These are phyloP conservation scores for Otolemur garnettii DNA, from an alignment of 2,113 vertebrate species.

Conservation along the genomic window DNA sequence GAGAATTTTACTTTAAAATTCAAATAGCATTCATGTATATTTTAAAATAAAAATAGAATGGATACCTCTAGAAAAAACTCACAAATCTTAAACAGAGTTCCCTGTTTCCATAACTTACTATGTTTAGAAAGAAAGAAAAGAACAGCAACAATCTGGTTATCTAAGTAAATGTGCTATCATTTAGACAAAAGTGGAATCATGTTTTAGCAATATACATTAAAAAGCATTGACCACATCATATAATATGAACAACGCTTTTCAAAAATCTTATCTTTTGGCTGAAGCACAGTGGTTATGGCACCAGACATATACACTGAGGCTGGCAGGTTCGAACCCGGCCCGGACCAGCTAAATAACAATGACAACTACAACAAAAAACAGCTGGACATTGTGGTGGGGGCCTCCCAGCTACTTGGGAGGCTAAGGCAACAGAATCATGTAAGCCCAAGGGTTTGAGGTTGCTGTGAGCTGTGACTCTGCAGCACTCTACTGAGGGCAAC, in stretches of 20 bases:
- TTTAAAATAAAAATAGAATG: not conserved
- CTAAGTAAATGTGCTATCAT: not conserved
- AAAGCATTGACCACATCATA: not conserved
- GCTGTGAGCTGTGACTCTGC: no score
- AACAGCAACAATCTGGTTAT: not conserved
- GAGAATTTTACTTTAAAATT: not conserved
- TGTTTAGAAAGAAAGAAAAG: not conserved
- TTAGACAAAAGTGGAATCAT: not conserved
- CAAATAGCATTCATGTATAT: not conserved
- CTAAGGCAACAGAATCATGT: no score
- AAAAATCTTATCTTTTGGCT: not conserved
- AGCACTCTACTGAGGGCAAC: no score
- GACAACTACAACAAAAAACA: no score
- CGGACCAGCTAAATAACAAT: no score
- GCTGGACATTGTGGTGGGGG: no score
- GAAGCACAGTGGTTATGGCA: no score
- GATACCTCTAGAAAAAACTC: not conserved
- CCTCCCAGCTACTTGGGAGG: no score
- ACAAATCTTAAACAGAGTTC: not conserved
- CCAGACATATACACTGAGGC: no score
- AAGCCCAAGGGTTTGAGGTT: no score
- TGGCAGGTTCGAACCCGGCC: no score
- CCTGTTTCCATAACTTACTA: not conserved
- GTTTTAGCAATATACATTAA: not conserved
- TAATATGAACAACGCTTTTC: not conserved